Base-by-base conservation (phyloP, 2,113 vertebrate genomes). In the Percopsis transmontana region DNA sequence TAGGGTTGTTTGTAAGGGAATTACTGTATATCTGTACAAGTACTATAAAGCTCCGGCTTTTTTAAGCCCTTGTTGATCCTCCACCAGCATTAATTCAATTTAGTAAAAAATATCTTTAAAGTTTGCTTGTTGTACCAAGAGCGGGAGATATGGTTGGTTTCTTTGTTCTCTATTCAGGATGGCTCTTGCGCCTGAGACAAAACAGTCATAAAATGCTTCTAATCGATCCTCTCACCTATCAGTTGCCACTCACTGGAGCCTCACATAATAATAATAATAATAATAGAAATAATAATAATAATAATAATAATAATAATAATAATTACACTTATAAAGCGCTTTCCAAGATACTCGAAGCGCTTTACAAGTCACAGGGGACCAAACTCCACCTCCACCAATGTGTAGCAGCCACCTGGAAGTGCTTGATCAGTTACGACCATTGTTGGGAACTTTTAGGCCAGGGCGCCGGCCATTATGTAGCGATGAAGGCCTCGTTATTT, bases 11-110 rank as follows among this genome's bases (percentile, higher is more conserved):
- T 51, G 51, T 23, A 12, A 14, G 20, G 11, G 9, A 12, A 38
- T n/a, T n/a, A 16, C 16, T 1, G 10, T 38, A 38, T 24, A 39
- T n/a, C 40, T 54, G 13, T 33, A 64, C 62, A n/a, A n/a, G n/a
- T 59, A 59, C 64, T 82, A 55, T 48, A 61, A 21, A 66, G 59
- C 66, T 57, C 3, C 13, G 62, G n/a, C 59, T 75, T 52, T 57
- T 33, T 68, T 73, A 75, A 75, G 53, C 68, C 15, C 44, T 54
- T 47, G 58, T 74, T 76, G 69, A 70, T 59, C 67, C 76, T 45
- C 75, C 72, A 62, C 78, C 41, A 74, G 27, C 20, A 18, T 47
- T 77, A 68, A 79, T 80, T 84, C 72, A 80, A 68, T 73, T 70
- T 70, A 53, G 45, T 56, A 59, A 76, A 82, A 66, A 66, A 65